phyloP scores from a whole-genome alignment of 1,140 invertebrate species.

The Zaprionus kolodkinae region DNA sequence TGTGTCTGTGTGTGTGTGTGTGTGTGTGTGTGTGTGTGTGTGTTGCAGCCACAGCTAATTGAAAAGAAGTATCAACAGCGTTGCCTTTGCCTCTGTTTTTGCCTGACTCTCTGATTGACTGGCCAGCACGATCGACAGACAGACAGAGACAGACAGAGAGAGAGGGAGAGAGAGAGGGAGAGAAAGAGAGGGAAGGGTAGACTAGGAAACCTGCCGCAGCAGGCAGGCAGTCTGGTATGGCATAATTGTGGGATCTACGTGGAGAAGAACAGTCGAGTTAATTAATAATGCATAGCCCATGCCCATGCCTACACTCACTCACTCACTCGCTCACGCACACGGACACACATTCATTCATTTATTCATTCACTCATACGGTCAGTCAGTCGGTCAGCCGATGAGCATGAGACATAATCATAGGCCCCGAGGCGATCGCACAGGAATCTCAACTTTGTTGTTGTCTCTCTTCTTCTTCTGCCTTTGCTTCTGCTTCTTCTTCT shows the following conservation, averaged over 20 bases:
- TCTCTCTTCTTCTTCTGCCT: constrained; percentile 12
- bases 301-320: constrained; percentile 56
- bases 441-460: constrained; percentile 28
- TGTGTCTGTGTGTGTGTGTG: constrained; percentile 30
- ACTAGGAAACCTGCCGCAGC: constrained; percentile 30
- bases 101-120: constrained; percentile 65
- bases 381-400: constrained; percentile 12
- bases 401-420: constrained; percentile 38
- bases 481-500: constrained; percentile 2
- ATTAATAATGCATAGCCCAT: constrained; percentile 76
- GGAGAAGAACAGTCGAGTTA: constrained; percentile 56
- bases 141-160: not conserved
- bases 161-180: not conserved
- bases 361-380: constrained; percentile 26
- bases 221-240: constrained; percentile 71
- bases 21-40: constrained; percentile 17
- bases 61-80: constrained; percentile 79
- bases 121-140: constrained; percentile 50
- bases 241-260: constrained; percentile 76
- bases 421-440: constrained; percentile 3
- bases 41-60: constrained; percentile 62
- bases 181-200: not conserved
- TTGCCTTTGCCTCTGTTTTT: constrained; percentile 68
- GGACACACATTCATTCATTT: constrained; percentile 47
- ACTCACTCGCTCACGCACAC: constrained; percentile 48